Conservation (phyloP, 1,140 invertebrate species). For the Dinothrombium tinctorium region DNA sequence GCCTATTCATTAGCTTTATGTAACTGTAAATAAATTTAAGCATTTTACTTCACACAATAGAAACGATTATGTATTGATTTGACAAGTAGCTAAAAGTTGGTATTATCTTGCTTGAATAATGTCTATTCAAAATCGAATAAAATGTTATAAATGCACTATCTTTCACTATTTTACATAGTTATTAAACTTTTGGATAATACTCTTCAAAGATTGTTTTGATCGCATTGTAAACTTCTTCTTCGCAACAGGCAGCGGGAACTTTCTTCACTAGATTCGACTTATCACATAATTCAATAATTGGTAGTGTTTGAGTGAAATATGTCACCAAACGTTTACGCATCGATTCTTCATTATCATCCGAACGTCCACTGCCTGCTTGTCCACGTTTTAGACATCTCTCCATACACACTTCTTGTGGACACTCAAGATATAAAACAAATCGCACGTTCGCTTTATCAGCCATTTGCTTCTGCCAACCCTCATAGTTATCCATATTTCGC, state of each 20-base stretch:
- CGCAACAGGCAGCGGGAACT: constrained; percentile 36
- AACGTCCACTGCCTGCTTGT: constrained; percentile 60
- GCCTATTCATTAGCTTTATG: no score
- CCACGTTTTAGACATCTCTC: constrained; percentile 61
- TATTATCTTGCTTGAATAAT: no score
- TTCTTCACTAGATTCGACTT: constrained; percentile 41
- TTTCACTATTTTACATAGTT: no score
- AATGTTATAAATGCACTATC: no score
- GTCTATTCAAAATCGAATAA: no score
- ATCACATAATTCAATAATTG: constrained; percentile 72
- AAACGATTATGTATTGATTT: no score
- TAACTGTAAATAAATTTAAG: no score
- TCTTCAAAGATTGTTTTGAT: constrained; percentile 5
- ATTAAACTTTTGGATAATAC: no score
- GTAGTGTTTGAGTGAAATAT: constrained; percentile 68
- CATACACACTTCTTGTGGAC: constrained; percentile 55
- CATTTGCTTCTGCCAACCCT: constrained; percentile 80
- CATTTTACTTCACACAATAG: no score
- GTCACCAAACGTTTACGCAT: constrained; percentile 58
- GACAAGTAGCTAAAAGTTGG: no score
- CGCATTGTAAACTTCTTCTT: constrained; percentile 8
- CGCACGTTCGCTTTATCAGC: constrained; percentile 52
- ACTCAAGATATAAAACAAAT: constrained; percentile 85
- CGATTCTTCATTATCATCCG: constrained; percentile 82
- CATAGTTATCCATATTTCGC: constrained; percentile 82